A percentile compares a stretch with the other conserved stretches of the same genome.
These are phyloP conservation scores for Sarcophaga carnaria DNA, from an alignment of 2,888 invertebrate genomes.

Conservation along the genomic window DNA sequence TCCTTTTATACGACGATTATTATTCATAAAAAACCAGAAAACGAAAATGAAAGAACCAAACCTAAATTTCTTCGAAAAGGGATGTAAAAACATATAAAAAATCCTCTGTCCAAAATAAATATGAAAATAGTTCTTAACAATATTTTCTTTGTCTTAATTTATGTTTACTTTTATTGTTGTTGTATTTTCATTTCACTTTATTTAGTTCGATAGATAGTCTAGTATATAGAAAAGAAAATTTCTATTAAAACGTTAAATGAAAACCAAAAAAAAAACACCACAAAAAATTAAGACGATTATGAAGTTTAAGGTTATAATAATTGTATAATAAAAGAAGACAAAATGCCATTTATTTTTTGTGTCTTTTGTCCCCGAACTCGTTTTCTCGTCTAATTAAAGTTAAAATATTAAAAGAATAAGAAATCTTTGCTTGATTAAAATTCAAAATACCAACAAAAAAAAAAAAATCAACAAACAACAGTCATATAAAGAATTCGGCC, in stretches of 20 bases:
- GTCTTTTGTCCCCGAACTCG: neutral
- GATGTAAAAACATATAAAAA: neutral
- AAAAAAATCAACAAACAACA: neutral
- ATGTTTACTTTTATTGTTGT: too few species aligned
- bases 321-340: slow-evolving; percentile 12
- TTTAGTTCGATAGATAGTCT: too few species aligned
- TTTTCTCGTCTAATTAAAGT: neutral
- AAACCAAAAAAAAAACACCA: too few species aligned
- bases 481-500: neutral
- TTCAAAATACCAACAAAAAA: neutral
- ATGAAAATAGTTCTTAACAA: too few species aligned
- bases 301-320: neutral
- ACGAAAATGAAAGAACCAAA: neutral
- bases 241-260: too few species aligned
- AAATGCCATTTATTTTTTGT: slow-evolving; percentile 34
- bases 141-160: too few species aligned
- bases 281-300: too few species aligned
- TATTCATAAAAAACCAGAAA: neutral
- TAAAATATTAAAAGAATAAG: neutral
- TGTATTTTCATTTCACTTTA: too few species aligned
- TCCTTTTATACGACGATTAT: neutral
- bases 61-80: neutral
- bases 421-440: neutral
- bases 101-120: too few species aligned
- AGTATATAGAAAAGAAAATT: too few species aligned